phyloP scores from a whole-genome alignment of 1,140 invertebrate genomes.

The Drosophila sturtevanti region DNA sequence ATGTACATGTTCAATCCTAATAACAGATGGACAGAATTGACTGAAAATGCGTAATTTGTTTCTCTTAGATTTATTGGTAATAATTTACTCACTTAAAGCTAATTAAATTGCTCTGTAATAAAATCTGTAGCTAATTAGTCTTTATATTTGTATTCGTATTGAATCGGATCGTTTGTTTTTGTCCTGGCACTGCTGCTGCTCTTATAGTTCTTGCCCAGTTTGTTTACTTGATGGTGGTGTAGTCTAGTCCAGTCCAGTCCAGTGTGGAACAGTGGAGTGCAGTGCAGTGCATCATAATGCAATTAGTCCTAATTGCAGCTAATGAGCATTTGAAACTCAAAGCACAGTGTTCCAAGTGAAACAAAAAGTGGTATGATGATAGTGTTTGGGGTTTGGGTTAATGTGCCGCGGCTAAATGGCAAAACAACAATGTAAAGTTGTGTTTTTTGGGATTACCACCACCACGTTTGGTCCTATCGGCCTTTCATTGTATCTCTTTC shows the following conservation, averaged over 20 bases:
- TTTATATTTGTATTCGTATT: constrained; percentile 16
- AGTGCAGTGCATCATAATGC: constrained; percentile 45
- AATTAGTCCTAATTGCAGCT: constrained; percentile 56
- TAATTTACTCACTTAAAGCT: constrained; percentile 17
- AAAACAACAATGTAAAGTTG: constrained; percentile 11
- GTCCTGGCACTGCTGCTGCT: neutral
- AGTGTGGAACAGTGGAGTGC: neutral
- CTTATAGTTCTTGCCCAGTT: neutral
- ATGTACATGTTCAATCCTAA: constrained; percentile 7
- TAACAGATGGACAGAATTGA: neutral
- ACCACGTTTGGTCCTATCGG: neutral
- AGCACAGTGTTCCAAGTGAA: constrained; percentile 16
- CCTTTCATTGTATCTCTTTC: neutral
- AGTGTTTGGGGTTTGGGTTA: constrained; percentile 1
- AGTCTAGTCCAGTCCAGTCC: neutral
- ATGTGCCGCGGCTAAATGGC: constrained; percentile 9
- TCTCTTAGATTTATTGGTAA: neutral
- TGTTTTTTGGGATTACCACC: constrained; percentile 25
- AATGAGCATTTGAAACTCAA: constrained; percentile 41
- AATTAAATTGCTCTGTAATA: constrained; percentile 12
- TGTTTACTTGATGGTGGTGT: constrained; percentile 1
- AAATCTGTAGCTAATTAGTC: constrained; percentile 14
- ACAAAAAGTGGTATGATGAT: constrained; percentile 10
- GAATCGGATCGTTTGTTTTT: constrained; percentile 15
- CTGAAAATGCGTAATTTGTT: constrained; percentile 1